A percentile compares a stretch with the other conserved stretches of the same genome.
Evolutionary conservation across 2,888 invertebrate genomes (phyloP).

Genomic region (Eretmocerus hayati): DNA sequence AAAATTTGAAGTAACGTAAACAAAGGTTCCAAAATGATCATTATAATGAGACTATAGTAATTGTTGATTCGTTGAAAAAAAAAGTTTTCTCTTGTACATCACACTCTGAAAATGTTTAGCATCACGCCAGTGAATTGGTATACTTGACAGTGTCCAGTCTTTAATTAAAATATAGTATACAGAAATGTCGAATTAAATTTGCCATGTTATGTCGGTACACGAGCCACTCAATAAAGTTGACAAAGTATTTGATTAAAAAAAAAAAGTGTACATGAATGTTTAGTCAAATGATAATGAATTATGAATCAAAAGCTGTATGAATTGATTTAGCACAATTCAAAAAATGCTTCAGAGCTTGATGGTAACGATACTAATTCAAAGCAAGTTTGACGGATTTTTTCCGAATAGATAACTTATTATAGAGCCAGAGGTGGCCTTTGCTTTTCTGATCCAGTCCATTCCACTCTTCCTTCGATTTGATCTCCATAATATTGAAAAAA

Average conservation of each 20-base stretch:
- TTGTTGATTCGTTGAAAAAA: slow-evolving; percentile 22
- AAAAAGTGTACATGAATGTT: no score
- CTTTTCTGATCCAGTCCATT: slow-evolving; percentile 26
- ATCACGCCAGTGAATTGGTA: slow-evolving; percentile 7
- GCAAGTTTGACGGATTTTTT: no score
- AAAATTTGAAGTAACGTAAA: slow-evolving; percentile 2
- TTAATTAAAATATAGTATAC: slow-evolving; percentile 9
- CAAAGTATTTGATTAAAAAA: slow-evolving; percentile 6
- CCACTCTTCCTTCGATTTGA: slow-evolving; percentile 12
- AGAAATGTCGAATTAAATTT: slow-evolving; percentile 2
- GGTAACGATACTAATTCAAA: no score
- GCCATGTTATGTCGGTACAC: slow-evolving; percentile 13
- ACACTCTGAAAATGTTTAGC: slow-evolving; percentile 4
- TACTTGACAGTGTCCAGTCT: background rate
- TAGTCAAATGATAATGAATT: no score
- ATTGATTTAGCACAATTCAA: slow-evolving; percentile 10
- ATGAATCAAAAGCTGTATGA: slow-evolving; percentile 7
- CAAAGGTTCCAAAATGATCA: slow-evolving; percentile 9
- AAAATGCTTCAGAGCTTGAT: slow-evolving; percentile 15
- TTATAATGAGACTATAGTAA: slow-evolving; percentile 16
- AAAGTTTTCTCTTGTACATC: slow-evolving; percentile 22
- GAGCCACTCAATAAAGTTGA: slow-evolving; percentile 8
- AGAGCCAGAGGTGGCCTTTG: slow-evolving; percentile 29
- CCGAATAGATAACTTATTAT: no score
- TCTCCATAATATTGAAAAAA: slow-evolving; percentile 8